These are phyloP conservation scores for Drosophila parthenogenetica DNA, from an alignment of 2,888 invertebrate species.

Conservation along the genomic window DNA sequence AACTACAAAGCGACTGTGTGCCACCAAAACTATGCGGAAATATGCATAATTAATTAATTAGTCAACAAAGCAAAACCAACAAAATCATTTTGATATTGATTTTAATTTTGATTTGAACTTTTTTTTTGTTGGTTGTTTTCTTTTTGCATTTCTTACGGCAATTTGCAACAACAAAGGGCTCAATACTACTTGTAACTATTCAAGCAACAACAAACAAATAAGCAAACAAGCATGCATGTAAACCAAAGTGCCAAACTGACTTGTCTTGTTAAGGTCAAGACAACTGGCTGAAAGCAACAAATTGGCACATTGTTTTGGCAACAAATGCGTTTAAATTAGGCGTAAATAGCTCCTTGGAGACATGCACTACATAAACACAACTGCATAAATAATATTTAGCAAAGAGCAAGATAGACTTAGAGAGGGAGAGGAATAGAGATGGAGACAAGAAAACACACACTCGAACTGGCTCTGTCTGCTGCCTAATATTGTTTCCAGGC, in stretches of 20 bases:
- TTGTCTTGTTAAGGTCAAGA: constrained; percentile 20
- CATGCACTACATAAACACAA: constrained; percentile 49
- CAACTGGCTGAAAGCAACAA: constrained; percentile 40
- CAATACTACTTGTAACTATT: constrained; percentile 15
- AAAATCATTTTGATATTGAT: constrained; percentile 33
- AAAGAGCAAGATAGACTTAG: constrained; percentile 31
- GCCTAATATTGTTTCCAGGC: constrained; percentile 38
- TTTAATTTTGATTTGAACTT: constrained; percentile 31
- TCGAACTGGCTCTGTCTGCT: constrained; percentile 11
- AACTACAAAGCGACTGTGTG: constrained; percentile 62
- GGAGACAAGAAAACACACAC: constrained; percentile 3
- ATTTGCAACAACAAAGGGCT: neutral
- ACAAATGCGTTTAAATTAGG: constrained; percentile 72
- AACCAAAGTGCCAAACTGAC: constrained; percentile 23
- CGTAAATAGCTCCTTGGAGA: constrained; percentile 63
- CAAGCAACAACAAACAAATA: constrained; percentile 7
- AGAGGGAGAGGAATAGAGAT: neutral
- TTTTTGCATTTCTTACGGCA: constrained; percentile 41
- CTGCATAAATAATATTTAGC: constrained; percentile 76
- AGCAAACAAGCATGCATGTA: constrained; percentile 19
- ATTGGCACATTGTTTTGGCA: constrained; percentile 54
- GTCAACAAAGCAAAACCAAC: constrained; percentile 32
- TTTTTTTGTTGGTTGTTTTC: constrained; percentile 1
- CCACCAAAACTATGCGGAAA: constrained; percentile 68
- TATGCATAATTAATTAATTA: constrained; percentile 77